Conservation (phyloP, 2,888 invertebrate species). For the Thymelicus sylvestris region DNA sequence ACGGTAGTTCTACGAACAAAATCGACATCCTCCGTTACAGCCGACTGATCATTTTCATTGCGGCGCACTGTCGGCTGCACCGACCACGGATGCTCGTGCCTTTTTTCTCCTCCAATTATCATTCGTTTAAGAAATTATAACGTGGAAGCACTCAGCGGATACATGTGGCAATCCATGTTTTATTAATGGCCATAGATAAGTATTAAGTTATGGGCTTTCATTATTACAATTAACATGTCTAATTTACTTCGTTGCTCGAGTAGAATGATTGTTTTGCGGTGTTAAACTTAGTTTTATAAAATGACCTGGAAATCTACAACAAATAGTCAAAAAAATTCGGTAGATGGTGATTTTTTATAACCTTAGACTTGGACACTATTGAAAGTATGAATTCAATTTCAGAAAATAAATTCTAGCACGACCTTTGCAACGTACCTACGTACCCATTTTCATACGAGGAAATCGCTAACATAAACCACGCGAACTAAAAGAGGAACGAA, state of each 20-base stretch:
- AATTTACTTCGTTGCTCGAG: conserved; percentile 18
- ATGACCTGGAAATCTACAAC: no score
- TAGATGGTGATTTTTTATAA: no score
- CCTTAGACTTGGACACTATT: no score
- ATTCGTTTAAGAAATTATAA: conserved; percentile 26
- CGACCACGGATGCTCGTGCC: conserved; percentile 20
- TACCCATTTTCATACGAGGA: no score
- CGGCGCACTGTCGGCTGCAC: conserved; percentile 7
- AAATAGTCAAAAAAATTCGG: no score
- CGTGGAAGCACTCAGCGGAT: conserved; percentile 24
- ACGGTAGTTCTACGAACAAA: conserved; percentile 25
- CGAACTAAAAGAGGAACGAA: background rate
- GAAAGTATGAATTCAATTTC: no score
- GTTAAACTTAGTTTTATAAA: no score
- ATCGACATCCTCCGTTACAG: conserved; percentile 48
- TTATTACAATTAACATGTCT: conserved; percentile 24
- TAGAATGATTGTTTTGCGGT: background rate
- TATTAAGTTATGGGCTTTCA: conserved; percentile 20
- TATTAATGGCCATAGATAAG: conserved; percentile 20
- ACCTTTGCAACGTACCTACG: no score
- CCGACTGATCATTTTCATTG: conserved; percentile 46
- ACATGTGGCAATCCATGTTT: conserved; percentile 25
- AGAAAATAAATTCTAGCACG: no score
- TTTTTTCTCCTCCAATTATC: conserved; percentile 23
- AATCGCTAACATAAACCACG: no score